Evolutionary conservation across 2,113 vertebrate genomes (phyloP).

Genomic region (Edolisoma coerulescens): DNA sequence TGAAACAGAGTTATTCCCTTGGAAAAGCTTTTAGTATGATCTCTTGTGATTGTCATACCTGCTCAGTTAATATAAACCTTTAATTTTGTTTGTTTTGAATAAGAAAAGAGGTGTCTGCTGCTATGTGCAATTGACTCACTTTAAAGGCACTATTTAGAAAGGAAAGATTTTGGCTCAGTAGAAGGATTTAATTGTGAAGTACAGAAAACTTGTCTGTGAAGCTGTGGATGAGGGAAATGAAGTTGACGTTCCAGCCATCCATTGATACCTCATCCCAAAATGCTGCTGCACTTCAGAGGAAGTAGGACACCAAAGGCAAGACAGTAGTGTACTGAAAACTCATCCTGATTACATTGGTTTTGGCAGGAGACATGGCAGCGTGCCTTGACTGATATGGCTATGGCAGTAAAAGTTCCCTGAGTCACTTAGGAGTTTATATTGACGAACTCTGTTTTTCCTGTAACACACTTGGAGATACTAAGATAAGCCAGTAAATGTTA

Average conservation of each 20-base stretch:
- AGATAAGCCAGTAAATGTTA: neutral
- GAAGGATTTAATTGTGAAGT: neutral
- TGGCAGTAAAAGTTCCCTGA: neutral
- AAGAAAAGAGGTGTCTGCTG: neutral
- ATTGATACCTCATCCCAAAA: fast-evolving
- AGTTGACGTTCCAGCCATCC: fast-evolving
- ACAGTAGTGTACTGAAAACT: neutral
- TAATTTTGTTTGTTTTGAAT: neutral
- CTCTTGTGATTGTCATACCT: neutral
- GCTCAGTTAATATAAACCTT: neutral
- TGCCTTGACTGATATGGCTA: neutral
- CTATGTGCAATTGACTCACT: neutral
- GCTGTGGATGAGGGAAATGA: neutral
- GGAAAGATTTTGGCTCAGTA: neutral
- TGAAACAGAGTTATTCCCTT: neutral
- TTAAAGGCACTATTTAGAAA: neutral
- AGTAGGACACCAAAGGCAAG: neutral
- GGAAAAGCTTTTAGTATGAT: neutral
- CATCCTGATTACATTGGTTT: neutral
- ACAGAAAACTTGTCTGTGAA: neutral
- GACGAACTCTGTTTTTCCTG: neutral
- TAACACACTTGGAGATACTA: neutral
- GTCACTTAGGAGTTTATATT: neutral
- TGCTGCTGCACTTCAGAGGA: neutral
- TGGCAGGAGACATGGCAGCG: neutral